Conservation (phyloP, 2,113 vertebrate species). For the Cyanocitta stelleri region DNA sequence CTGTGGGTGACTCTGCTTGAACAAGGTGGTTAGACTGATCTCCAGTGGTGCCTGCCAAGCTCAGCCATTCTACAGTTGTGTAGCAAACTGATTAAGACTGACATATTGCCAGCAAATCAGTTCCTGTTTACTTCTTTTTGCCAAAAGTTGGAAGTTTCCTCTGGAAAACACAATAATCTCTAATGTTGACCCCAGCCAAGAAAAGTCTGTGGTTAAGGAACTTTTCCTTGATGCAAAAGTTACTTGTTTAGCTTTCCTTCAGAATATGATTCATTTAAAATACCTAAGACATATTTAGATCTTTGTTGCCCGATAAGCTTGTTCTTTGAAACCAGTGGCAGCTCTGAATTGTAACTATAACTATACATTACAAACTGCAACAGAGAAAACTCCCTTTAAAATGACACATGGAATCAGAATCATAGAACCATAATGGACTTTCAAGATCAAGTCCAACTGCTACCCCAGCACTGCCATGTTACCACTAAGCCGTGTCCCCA, state of each 20-base stretch:
- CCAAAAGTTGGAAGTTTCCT: background rate
- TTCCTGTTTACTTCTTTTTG: background rate
- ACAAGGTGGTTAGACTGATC: background rate
- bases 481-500: background rate
- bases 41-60: background rate
- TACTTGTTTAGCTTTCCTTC: background rate
- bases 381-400: background rate
- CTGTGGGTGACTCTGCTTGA: background rate
- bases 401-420: background rate
- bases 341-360: background rate
- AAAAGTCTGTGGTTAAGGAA: background rate
- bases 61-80: background rate
- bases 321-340: background rate
- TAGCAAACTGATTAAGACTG: background rate
- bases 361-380: background rate
- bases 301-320: background rate
- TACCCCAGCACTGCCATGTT: background rate
- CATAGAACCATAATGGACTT: background rate
- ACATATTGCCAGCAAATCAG: background rate
- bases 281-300: background rate
- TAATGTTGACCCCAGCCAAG: background rate
- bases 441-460: background rate
- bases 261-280: background rate
- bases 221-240: background rate
- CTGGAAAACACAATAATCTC: background rate